Evolutionary conservation across 2,888 invertebrate genomes (phyloP).

Genomic region (Eupithecia subfuscata): DNA sequence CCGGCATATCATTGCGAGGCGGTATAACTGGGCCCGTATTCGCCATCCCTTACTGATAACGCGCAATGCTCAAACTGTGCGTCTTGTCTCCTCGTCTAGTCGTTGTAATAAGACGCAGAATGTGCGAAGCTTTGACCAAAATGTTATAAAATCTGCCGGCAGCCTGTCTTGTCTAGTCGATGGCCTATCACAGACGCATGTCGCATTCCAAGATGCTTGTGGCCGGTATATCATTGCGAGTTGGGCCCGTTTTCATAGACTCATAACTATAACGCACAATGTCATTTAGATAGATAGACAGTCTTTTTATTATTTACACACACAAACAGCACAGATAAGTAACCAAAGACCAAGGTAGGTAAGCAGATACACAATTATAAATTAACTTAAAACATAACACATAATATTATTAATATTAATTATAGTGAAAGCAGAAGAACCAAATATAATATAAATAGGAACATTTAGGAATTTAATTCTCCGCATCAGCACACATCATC

Average conservation of each 20-base stretch:
- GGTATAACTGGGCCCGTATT: slow-evolving; percentile 31
- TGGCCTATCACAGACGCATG: neutral
- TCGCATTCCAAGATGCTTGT: slow-evolving; percentile 58
- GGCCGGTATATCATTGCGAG: slow-evolving; percentile 39
- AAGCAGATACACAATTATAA: too few species aligned
- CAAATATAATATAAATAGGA: too few species aligned
- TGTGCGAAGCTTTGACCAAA: neutral
- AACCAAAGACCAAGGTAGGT: too few species aligned
- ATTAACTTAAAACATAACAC: too few species aligned
- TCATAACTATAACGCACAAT: neutral
- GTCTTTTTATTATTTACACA: too few species aligned
- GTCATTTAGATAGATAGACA: too few species aligned
- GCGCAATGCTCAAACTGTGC: neutral
- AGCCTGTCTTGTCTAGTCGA: neutral
- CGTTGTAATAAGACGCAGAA: neutral
- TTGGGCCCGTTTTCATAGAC: neutral
- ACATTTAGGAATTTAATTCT: neutral
- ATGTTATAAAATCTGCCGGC: neutral
- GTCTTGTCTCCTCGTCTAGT: neutral
- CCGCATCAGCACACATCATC: too few species aligned
- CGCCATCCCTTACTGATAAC: slow-evolving; percentile 1
- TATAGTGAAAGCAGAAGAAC: too few species aligned
- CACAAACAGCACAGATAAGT: too few species aligned
- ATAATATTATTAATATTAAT: too few species aligned
- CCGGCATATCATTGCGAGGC: slow-evolving; percentile 61